Evolutionary conservation across 2,113 vertebrate genomes (phyloP).

Genomic region (Columba livia): DNA sequence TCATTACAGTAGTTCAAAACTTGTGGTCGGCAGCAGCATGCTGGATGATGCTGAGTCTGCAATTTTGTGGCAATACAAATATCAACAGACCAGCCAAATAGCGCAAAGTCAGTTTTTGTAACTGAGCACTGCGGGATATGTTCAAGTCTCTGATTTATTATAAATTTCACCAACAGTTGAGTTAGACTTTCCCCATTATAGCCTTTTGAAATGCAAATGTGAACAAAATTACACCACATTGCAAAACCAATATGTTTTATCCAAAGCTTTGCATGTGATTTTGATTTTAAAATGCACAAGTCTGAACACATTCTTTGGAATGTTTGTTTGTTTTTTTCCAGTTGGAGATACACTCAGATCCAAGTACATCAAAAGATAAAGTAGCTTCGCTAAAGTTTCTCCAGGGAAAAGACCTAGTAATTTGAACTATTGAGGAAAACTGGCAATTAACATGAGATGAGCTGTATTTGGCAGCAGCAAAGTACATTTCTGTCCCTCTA

Average conservation of each 20-base stretch:
- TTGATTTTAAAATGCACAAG: conserved; percentile 45
- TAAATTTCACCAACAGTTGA: background rate
- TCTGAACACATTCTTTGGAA: conserved; percentile 41
- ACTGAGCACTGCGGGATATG: background rate
- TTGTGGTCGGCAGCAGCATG: background rate
- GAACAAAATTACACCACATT: conserved; percentile 9
- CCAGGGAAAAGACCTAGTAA: conserved; percentile 9
- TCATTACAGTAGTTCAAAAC: conserved; percentile 14
- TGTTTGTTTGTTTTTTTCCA: conserved; percentile 46
- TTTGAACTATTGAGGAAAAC: background rate
- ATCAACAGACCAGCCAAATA: conserved; percentile 10
- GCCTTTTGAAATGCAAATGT: conserved; percentile 57
- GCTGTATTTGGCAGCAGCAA: background rate
- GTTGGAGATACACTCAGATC: conserved; percentile 12
- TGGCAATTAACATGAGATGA: conserved; percentile 17
- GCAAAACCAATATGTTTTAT: conserved; percentile 18
- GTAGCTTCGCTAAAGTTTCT: background rate
- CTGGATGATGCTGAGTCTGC: background rate
- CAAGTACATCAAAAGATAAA: conserved; percentile 41
- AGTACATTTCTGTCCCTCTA: background rate
- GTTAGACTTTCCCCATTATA: conserved; percentile 29
- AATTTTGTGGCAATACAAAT: background rate
- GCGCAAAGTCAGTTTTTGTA: background rate
- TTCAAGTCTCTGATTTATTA: conserved; percentile 1
- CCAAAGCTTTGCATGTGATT: conserved; percentile 33